These are phyloP conservation scores for Bombus waltoni DNA, from an alignment of 1,140 invertebrate genomes.

Conservation along the genomic window DNA sequence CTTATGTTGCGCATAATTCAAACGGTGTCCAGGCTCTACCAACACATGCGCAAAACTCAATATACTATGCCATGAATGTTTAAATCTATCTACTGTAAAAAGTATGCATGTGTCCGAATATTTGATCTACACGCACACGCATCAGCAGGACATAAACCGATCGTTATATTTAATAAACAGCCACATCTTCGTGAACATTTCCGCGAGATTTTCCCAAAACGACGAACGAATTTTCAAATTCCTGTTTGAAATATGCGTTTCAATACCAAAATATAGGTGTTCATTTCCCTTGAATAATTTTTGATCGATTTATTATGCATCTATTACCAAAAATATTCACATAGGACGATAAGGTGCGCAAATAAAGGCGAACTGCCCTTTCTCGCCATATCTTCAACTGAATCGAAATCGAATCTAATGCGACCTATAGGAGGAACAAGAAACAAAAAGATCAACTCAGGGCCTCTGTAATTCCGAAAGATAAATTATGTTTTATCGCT, in stretches of 20 bases:
- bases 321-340: neutral
- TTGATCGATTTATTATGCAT: neutral
- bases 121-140: neutral
- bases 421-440: neutral
- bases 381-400: neutral
- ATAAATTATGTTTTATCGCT: neutral
- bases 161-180: neutral
- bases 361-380: neutral
- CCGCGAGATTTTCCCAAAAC: neutral
- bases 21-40: slow-evolving; percentile 72
- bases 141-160: neutral
- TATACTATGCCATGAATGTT: slow-evolving; percentile 83
- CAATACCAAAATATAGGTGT: neutral
- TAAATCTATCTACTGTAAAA: slow-evolving; percentile 56
- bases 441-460: neutral
- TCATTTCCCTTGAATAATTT: neutral
- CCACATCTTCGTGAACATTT: neutral
- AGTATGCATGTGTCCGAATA: neutral
- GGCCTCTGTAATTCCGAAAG: neutral
- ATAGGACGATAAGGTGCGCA: neutral
- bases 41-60: slow-evolving; percentile 77
- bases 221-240: neutral
- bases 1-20: slow-evolving; percentile 66
- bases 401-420: neutral
- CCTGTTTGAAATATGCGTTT: neutral